Evolutionary conservation across 2,888 invertebrate genomes (phyloP).

Genomic region (Amorpha juglandis): DNA sequence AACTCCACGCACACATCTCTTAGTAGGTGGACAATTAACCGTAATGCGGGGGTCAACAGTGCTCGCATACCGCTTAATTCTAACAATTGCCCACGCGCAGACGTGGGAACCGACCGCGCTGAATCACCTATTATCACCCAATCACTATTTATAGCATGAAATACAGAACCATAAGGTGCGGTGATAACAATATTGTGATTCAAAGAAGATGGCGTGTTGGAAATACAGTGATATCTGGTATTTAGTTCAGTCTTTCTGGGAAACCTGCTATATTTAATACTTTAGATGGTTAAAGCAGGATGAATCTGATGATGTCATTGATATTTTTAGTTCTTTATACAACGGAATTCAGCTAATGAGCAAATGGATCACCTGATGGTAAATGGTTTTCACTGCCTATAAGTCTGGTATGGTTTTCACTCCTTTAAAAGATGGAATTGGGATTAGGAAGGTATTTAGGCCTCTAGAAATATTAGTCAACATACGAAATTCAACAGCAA

Average conservation of each 20-base stretch:
- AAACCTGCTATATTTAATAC: too few relatives aligned
- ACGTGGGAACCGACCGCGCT: conserved; percentile 69
- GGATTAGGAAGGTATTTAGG: too few relatives aligned
- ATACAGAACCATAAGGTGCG: conserved; percentile 1
- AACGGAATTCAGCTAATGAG: too few relatives aligned
- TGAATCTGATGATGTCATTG: too few relatives aligned
- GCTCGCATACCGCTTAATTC: conserved; percentile 75
- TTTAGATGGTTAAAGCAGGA: too few relatives aligned
- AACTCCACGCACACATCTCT: conserved; percentile 28
- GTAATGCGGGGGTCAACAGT: conserved; percentile 67
- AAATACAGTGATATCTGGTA: not conserved
- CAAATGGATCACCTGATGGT: too few relatives aligned
- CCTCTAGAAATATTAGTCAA: too few relatives aligned
- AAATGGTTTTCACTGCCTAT: too few relatives aligned
- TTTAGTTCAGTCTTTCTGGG: not conserved
- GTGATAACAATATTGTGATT: not conserved
- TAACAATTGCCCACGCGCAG: conserved; percentile 64
- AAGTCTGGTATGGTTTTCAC: too few relatives aligned
- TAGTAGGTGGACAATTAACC: conserved; percentile 73
- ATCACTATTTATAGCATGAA: conserved; percentile 21
- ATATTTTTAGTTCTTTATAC: too few relatives aligned
- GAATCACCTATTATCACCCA: conserved; percentile 50
- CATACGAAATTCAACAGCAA: too few relatives aligned
- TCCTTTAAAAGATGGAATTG: too few relatives aligned
- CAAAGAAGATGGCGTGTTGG: not conserved